Base-by-base conservation (phyloP, 2,888 invertebrate species). In the Bombylius major region DNA sequence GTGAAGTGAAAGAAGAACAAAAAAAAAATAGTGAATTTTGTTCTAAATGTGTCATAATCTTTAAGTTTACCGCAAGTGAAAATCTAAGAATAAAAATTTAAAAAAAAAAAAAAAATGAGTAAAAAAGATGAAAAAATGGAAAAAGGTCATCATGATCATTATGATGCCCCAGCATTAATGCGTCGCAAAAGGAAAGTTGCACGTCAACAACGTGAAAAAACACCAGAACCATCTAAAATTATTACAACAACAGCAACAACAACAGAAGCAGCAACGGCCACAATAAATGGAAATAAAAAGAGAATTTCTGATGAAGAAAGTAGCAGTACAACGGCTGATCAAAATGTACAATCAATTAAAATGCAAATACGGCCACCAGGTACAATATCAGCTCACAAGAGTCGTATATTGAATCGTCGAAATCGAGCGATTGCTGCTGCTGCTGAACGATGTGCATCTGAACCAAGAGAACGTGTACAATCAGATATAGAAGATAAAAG, bases 171-270 rank as follows among this genome's bases (percentile, higher is more conserved):
- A 67, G 76, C 79, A 23, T 73, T 81, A 54, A 73, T 76, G 47
- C 78, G 82, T 55, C 81, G 81, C 63, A 77, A 84, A 51, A 77
- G 86, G 59, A 81, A 79, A 61, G 70, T 82, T 47, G 75, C 75
- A 34, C 69, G 79, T 33, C 77, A 77, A 34, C 76, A 76, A 54
- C 80, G 84, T 61, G 84, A 84, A 58, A 80, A 81, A 51, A 82
- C 84, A 9, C 84, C 85, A 4, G 70, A 71, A 52, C 66, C 69
- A 1, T 58, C 56, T 5, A 39, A 46, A 31, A 23, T 48, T 23
- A 50, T 44, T 6, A 51, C 46, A 32, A 31, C 12, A 11, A 44
- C 59, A 51, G 47, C 57, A 6, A 34, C 54, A 12, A 50, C 52
- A 33, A 56, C 56, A 44, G 59, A 55, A n/a, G n/a, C 46, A 32